Base-by-base conservation (phyloP, 2,797 vertebrate genomes). In the Lepus townsendii region DNA sequence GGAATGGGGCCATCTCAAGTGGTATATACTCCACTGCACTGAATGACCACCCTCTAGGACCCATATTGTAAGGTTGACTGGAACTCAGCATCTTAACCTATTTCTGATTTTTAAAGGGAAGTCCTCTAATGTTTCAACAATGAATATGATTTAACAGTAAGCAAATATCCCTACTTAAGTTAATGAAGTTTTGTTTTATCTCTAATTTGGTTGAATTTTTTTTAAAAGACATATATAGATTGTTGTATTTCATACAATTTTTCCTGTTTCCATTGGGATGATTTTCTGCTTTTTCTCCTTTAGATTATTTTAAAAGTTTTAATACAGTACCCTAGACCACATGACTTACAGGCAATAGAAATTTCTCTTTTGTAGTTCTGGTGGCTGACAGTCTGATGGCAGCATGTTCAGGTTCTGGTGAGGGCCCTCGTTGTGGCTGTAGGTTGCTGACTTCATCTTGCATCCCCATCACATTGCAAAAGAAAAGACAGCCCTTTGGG, bases 111-210 rank as follows among this genome's bases (percentile, higher is more conserved):
- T 83, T 88, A 82, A 77, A 91, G 7, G 6, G 14, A 71, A 57
- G 7, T 1, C 5, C 88, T 50, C 1, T 27, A 80, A 47, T 66
- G 32, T 62, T 93, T 89, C 32, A 62, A 71, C 10, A 84, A 17
- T 57, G 52, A 76, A 88, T 73, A 91, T 76, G 42, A 87, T 50
- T 87, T 83, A 78, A 72, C 22, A 2, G 30, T 83, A 65, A 82
- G 32, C 72, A 84, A 66, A 95, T 80, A 27, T 0, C n/a, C 17
- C 75, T 72, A 84, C 75, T 63, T 9, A 42, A 69, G 24, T 75
- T 79, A 93, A 65, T 63, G 19, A 69, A 26, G 14, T 68, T 71
- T 2, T 73, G 4, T 30, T 82, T 60, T 65, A 22, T 76, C 42
- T 82, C 13, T 79, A 79, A 84, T 80, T 76, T 82, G 1, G 47